Base-by-base conservation (phyloP, 2,888 invertebrate genomes). In the Ectemnius continuus region DNA sequence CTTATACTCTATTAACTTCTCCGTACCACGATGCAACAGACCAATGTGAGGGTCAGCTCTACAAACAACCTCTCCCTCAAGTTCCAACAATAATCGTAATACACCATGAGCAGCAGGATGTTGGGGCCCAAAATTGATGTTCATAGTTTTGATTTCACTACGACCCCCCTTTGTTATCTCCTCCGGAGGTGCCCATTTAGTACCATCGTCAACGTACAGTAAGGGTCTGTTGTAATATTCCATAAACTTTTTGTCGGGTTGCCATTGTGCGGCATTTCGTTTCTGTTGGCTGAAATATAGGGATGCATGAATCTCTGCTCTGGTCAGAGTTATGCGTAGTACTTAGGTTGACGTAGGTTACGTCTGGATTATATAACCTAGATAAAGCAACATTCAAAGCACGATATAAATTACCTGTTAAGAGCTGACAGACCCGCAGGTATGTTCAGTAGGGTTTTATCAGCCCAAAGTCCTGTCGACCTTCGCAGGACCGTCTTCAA, bases 1-100 rank as follows among this genome's bases (percentile, higher is more conserved):
- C 92, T 99, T 99, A 91, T 99, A 97, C 91, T 99, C 99, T 58
- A 99, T 99, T 26, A 99, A 93, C 89, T 99, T 99, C 90, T 99
- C 99, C 0, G 99, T 99, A 56, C 97, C 99, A 28, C 99, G 94
- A 92, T 99, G 99, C 23, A 99, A 93, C 0, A 99, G 93, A 0
- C 99, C 99, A 83, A 99, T 98, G 91, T 99, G 99, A 0, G 99
- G 99, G 91, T 99, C 99, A 0, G 98, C 96, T 20, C 95, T 93
- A 69, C 96, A 92, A 0, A 99, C 97, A 11, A 95, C 94, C 95
- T 98, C 98, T 81, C 97, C 97, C 82, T 97, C 96, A 4, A 98
- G 91, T 87, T 97, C 96, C 67, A 98, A 88, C 0, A 98, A 95
- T 36, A 98, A 92, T 73, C 98, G 94, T 66, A 98, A 91, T 66